Conservation (phyloP, 2,797 vertebrate species). For the Molothrus ater region DNA sequence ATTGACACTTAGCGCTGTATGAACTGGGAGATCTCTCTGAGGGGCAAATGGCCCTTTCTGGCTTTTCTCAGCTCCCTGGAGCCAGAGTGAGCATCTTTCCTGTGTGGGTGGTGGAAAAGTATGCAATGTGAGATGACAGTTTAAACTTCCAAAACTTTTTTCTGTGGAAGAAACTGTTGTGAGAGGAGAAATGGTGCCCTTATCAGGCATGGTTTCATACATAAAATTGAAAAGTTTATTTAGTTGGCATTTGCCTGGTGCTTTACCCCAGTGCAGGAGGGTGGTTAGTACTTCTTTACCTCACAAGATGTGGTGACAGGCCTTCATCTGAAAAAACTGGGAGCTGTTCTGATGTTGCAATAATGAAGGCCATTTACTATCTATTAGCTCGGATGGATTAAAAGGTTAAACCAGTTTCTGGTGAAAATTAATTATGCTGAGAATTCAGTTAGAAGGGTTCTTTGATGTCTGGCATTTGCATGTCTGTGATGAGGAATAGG, state of each 20-base stretch:
- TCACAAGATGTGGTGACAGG: not conserved
- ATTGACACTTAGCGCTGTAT: not conserved
- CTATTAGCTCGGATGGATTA: slow-evolving; percentile 49
- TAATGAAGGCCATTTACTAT: slow-evolving; percentile 54
- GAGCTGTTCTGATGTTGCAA: slow-evolving; percentile 17
- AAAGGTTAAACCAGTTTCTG: slow-evolving; percentile 65
- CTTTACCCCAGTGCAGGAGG: not conserved
- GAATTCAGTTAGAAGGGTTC: slow-evolving; percentile 36
- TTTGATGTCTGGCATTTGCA: slow-evolving; percentile 59
- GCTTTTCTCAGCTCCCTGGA: not conserved
- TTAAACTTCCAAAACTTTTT: not conserved
- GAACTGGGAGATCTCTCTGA: not conserved
- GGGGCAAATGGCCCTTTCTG: not conserved
- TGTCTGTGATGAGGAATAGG: slow-evolving; percentile 35
- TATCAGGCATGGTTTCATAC: not conserved
- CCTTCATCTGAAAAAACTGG: not conserved
- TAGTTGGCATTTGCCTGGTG: not conserved
- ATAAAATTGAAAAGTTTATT: slow-evolving; percentile 4
- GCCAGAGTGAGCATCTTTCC: not conserved
- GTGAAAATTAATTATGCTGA: slow-evolving; percentile 51
- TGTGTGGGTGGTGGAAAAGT: not conserved
- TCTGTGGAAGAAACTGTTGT: not conserved
- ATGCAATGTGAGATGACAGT: not conserved
- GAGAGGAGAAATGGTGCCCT: not conserved
- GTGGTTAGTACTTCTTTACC: not conserved